These are phyloP conservation scores for Ochropleura leucogaster DNA, from an alignment of 2,888 invertebrate genomes.

Conservation along the genomic window DNA sequence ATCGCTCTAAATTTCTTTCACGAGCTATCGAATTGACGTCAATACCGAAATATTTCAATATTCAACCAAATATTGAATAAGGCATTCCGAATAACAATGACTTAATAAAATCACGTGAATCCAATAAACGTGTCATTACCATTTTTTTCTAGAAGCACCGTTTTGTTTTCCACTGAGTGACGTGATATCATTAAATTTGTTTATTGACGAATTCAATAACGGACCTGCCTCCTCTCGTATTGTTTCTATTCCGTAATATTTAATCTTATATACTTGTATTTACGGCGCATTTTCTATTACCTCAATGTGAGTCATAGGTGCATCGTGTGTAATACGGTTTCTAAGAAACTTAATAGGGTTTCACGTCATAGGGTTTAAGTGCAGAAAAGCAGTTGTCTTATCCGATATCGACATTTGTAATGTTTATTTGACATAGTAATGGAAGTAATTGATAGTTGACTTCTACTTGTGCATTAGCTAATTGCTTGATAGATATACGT, in stretches of 20 bases:
- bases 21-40: slow-evolving; percentile 16
- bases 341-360: slow-evolving; percentile 40
- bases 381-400: slow-evolving; percentile 33
- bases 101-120: slow-evolving; percentile 26
- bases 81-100: slow-evolving; percentile 26
- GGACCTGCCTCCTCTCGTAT: slow-evolving; percentile 7
- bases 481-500: not conserved
- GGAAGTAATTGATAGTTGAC: not conserved
- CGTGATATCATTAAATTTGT: slow-evolving; percentile 26
- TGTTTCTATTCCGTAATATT: slow-evolving; percentile 27
- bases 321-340: slow-evolving; percentile 35
- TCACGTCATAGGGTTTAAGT: slow-evolving; percentile 27
- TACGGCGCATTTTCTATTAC: slow-evolving; percentile 43
- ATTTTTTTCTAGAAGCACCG: slow-evolving; percentile 42
- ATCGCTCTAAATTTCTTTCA: not conserved
- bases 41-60: slow-evolving; percentile 21
- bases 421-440: slow-evolving; percentile 9
- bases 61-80: slow-evolving; percentile 11
- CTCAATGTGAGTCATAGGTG: slow-evolving; percentile 44
- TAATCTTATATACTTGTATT: slow-evolving; percentile 33
- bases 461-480: not conserved
- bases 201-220: slow-evolving; percentile 32
- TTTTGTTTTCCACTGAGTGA: slow-evolving; percentile 32
- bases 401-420: slow-evolving; percentile 6
- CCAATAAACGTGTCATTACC: slow-evolving; percentile 6